Evolutionary conservation across 2,113 vertebrate species (phyloP).

Genomic region (Anguilla rostrata): DNA sequence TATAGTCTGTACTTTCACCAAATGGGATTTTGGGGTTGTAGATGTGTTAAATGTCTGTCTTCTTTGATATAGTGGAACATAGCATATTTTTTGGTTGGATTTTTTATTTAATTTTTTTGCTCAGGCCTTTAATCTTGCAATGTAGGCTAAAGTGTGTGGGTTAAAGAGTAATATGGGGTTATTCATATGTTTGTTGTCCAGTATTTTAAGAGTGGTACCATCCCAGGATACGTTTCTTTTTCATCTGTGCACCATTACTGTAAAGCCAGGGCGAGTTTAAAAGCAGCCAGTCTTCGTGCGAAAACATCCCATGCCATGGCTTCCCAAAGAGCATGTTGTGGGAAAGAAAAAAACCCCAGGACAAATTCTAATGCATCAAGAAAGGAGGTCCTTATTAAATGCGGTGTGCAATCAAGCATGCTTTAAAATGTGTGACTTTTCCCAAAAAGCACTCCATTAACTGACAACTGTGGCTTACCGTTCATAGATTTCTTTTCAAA

Average conservation of each 20-base stretch:
- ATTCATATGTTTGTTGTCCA: background rate
- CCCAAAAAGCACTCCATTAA: slow-evolving; percentile 5
- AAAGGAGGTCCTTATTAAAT: background rate
- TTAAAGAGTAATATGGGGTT: background rate
- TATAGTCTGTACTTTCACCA: background rate
- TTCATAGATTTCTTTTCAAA: background rate
- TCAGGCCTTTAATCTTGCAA: background rate
- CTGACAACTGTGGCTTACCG: background rate
- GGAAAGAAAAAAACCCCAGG: background rate
- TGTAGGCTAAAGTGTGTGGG: background rate
- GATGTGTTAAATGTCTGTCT: slow-evolving; percentile 7
- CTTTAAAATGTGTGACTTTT: background rate
- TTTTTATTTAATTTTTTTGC: background rate
- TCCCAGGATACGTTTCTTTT: background rate
- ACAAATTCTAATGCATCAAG: background rate
- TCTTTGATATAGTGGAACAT: background rate
- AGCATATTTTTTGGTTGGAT: background rate
- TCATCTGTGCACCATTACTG: background rate
- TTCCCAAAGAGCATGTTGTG: background rate
- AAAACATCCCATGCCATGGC: background rate
- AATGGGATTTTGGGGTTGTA: slow-evolving; percentile 3
- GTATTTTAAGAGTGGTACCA: background rate
- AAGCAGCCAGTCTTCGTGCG: background rate
- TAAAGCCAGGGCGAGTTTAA: background rate
- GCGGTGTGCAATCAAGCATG: background rate